Conservation (phyloP, 1,140 invertebrate species). For the Euura lappo region DNA sequence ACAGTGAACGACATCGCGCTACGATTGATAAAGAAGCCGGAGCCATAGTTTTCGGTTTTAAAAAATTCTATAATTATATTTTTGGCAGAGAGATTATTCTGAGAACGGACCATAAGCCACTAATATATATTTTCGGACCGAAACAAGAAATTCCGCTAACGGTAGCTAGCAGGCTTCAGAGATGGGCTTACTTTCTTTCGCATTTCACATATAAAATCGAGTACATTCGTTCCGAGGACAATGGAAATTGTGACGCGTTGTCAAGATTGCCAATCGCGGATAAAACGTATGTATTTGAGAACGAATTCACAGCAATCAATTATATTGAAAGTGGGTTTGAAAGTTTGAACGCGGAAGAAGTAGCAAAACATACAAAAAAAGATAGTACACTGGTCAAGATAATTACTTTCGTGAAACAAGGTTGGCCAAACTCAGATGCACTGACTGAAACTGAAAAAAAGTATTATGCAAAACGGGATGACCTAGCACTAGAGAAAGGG, state of each 20-base stretch:
- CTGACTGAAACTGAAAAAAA: constrained; percentile 13
- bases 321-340: neutral
- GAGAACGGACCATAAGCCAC: constrained; percentile 58
- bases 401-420: constrained; percentile 17
- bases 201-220: constrained; percentile 44
- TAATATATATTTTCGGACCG: constrained; percentile 51
- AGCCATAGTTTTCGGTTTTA: constrained; percentile 55
- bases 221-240: constrained; percentile 33
- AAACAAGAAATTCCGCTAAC: constrained; percentile 35
- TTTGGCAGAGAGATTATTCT: constrained; percentile 58
- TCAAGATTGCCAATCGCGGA: constrained; percentile 30
- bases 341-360: neutral
- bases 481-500: constrained; percentile 17
- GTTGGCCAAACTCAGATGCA: constrained; percentile 30
- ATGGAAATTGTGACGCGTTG: constrained; percentile 36
- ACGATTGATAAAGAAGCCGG: constrained; percentile 49
- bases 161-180: constrained; percentile 36
- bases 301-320: neutral
- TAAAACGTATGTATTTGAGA: neutral
- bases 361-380: constrained; percentile 15
- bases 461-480: constrained; percentile 9
- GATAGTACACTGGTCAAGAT: constrained; percentile 27
- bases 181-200: constrained; percentile 41
- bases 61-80: constrained; percentile 62
- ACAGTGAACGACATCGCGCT: constrained; percentile 41